A percentile compares a stretch with the other conserved stretches of the same genome.
These are phyloP conservation scores for Rhingia campestris DNA, from an alignment of 2,888 invertebrate species.

Conservation along the genomic window DNA sequence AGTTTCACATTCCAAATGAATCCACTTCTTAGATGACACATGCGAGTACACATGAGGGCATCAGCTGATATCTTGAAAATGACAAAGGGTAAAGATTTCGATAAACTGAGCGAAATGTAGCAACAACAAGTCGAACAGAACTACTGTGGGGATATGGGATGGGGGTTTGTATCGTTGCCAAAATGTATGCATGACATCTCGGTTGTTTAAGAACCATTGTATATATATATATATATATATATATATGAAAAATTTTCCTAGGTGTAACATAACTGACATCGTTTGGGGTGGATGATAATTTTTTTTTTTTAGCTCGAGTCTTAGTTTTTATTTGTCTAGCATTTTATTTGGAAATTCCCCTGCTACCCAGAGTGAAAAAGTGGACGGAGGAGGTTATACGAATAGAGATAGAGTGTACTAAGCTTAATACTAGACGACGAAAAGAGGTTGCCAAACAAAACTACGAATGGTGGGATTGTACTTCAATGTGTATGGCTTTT, in stretches of 20 bases:
- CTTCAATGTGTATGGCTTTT: conserved; percentile 6
- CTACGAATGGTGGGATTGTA: neutral
- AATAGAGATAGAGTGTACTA: conserved; percentile 24
- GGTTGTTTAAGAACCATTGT: conserved; percentile 23
- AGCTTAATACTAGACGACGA: conserved; percentile 12
- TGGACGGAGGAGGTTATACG: conserved; percentile 6
- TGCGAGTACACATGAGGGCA: neutral
- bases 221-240: neutral
- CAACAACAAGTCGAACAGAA: conserved; percentile 1
- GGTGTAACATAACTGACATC: conserved; percentile 54
- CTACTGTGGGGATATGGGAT: neutral
- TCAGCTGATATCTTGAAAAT: neutral
- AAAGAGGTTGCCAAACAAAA: conserved; percentile 6
- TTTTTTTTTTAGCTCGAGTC: neutral
- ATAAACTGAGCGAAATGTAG: conserved; percentile 10
- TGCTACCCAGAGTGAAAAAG: neutral
- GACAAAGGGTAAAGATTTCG: conserved; percentile 18
- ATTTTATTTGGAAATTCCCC: neutral
- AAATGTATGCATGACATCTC: conserved; percentile 12
- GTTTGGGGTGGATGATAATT: conserved; percentile 31
- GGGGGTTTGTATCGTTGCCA: neutral
- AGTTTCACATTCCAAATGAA: conserved; percentile 30
- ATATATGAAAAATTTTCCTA: conserved; percentile 24
- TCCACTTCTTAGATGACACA: conserved; percentile 4
- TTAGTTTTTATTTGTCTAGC: conserved; percentile 9